Base-by-base conservation (phyloP, 2,888 invertebrate genomes). In the Schrankia costaestrigalis region DNA sequence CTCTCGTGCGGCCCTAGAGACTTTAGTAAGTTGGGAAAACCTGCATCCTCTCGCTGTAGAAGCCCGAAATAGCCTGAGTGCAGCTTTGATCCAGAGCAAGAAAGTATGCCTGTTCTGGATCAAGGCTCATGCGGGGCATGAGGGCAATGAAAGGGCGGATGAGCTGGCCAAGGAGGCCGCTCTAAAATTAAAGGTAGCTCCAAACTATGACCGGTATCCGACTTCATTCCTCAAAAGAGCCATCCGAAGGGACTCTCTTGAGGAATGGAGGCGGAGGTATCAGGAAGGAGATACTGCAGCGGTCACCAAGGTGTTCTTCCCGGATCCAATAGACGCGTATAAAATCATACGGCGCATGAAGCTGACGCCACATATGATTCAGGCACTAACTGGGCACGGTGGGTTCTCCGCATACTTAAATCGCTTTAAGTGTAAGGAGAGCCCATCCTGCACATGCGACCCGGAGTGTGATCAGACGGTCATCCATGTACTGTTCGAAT, bases 401-500 rank as follows among this genome's bases (percentile, higher is more conserved):
- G 35, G 35, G 15, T 30, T 35, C 26, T 23, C 35, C 1, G 27
- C 31, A 3, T 36, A 36, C 31, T 13, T 39, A 18, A 10, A 26
- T n/a, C 13, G 44, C 3, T 44, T 44, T 18, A 33, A 25, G 9
- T 35, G 38, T 10, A 41, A 35, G 14, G 41, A 41, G 13, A 31
- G 6, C 26, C 41, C 38, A n/a, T 32, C 35, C 10, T 41, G 41
- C 13, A 9, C 9, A n/a, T 46, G 41, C n/a, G 31, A 38, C 1
- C 33, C 39, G 0, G 9, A 5, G 7, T 1, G 3, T 2, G 2
- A 9, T 3, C 17, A 31, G n/a, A 25, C 17, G 2, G n/a, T 31
- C 3, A 0, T 9, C 1, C 31, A 31, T 9, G 1, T 31, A 4
- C 11, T 31, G 8, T 1, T 9, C 2, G 31, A 31, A 2, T 25